Conservation (phyloP, 2,113 vertebrate genomes). For the Amazona vittata region DNA sequence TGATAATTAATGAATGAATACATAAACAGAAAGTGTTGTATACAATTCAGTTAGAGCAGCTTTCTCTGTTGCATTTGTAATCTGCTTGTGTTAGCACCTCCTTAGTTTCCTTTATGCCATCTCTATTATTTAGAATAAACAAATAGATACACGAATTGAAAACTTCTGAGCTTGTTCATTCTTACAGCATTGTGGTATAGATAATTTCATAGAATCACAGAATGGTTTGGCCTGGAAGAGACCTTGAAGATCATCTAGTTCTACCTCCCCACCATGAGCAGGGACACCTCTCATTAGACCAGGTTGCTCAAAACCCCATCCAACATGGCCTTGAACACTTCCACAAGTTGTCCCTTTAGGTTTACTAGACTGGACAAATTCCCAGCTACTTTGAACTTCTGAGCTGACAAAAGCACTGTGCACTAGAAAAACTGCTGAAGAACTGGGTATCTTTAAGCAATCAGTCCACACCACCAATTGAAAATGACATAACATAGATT, state of each 20-base stretch:
- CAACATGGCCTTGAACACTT: not conserved
- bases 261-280: not conserved
- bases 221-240: not conserved
- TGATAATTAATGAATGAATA: not conserved
- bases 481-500: slow-evolving; percentile 54
- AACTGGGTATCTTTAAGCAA: slow-evolving; percentile 10
- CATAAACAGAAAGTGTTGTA: not conserved
- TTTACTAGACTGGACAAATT: not conserved
- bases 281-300: not conserved
- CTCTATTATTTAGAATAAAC: not conserved
- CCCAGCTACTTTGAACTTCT: not conserved
- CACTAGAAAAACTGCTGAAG: not conserved
- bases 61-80: slow-evolving; percentile 7
- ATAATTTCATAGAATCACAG: not conserved
- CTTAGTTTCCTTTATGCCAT: not conserved
- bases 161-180: not conserved
- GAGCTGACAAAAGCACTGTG: not conserved
- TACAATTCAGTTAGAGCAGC: not conserved
- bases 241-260: not conserved
- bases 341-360: not conserved
- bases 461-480: not conserved
- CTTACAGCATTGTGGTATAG: not conserved
- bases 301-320: not conserved
- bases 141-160: not conserved
- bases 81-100: not conserved